phyloP scores from a whole-genome alignment of 2,888 invertebrate genomes.

The Rhabditoides inermis region DNA sequence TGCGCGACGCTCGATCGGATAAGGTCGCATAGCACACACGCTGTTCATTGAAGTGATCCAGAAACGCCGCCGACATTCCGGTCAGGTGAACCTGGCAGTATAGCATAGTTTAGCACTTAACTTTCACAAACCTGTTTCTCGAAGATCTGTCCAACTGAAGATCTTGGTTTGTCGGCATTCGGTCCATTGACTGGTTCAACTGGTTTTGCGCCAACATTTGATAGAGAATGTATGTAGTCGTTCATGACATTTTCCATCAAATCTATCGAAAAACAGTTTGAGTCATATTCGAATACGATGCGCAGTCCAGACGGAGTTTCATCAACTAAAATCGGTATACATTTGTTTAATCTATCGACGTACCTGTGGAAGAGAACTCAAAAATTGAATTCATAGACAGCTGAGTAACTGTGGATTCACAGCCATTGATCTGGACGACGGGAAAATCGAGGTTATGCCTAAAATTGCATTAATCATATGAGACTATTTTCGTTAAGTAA shows the following conservation, averaged over 20 bases:
- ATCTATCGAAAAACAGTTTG: conserved; percentile 11
- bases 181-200: background rate
- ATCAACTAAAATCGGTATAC: too few species aligned
- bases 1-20: background rate
- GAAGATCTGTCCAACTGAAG: background rate
- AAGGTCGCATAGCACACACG: conserved; percentile 10
- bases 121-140: background rate
- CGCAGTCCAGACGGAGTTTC: conserved; percentile 24
- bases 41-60: too few species aligned
- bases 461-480: too few species aligned
- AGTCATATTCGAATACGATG: conserved; percentile 34
- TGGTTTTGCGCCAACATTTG: too few species aligned
- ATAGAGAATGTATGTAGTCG: conserved; percentile 14
- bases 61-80: too few species aligned
- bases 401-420: conserved; percentile 23
- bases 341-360: conserved; percentile 20
- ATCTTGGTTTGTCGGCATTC: background rate
- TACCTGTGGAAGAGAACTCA: conserved; percentile 34
- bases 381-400: conserved; percentile 38
- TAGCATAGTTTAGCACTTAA: background rate
- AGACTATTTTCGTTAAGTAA: too few species aligned
- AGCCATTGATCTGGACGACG: conserved; percentile 19
- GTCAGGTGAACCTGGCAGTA: background rate
- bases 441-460: conserved; percentile 44
- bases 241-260: conserved; percentile 19